These are phyloP conservation scores for Ochropleura plecta DNA, from an alignment of 2,888 invertebrate species.

Conservation along the genomic window DNA sequence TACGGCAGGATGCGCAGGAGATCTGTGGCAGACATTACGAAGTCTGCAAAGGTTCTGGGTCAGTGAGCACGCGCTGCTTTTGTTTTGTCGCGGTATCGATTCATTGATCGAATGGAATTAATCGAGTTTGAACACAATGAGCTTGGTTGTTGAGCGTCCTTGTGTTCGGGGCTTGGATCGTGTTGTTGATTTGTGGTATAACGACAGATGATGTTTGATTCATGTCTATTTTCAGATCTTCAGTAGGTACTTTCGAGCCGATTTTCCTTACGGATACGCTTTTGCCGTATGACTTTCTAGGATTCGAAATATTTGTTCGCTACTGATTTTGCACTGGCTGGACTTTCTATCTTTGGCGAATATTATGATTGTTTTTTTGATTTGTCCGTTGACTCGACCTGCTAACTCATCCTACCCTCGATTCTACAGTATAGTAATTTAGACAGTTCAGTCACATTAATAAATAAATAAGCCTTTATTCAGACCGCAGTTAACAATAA, in stretches of 20 bases:
- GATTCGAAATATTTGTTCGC: too few species aligned
- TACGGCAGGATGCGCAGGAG: constrained; percentile 40
- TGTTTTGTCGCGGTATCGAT: constrained; percentile 71
- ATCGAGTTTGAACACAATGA: constrained; percentile 70
- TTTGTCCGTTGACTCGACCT: not conserved
- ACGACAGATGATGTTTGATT: constrained; percentile 15
- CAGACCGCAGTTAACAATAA: too few species aligned
- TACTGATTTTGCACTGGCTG: too few species aligned
- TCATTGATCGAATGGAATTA: constrained; percentile 67
- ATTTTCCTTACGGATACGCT: not conserved
- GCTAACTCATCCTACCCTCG: not conserved
- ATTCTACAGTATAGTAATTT: not conserved
- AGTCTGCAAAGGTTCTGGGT: constrained; percentile 81
- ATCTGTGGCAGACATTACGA: constrained; percentile 72
- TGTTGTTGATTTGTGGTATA: constrained; percentile 2
- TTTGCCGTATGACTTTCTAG: too few species aligned
- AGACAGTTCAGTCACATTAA: too few species aligned
- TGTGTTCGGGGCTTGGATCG: constrained; percentile 21
- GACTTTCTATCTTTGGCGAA: not conserved
- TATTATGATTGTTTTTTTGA: not conserved
- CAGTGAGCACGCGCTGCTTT: constrained; percentile 75
- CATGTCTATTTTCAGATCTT: constrained; percentile 2
- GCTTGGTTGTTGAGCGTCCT: constrained; percentile 48
- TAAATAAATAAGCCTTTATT: too few species aligned
- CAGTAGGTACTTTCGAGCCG: not conserved